phyloP scores from a whole-genome alignment of 1,140 invertebrate genomes.

The Liolophura sinensis region DNA sequence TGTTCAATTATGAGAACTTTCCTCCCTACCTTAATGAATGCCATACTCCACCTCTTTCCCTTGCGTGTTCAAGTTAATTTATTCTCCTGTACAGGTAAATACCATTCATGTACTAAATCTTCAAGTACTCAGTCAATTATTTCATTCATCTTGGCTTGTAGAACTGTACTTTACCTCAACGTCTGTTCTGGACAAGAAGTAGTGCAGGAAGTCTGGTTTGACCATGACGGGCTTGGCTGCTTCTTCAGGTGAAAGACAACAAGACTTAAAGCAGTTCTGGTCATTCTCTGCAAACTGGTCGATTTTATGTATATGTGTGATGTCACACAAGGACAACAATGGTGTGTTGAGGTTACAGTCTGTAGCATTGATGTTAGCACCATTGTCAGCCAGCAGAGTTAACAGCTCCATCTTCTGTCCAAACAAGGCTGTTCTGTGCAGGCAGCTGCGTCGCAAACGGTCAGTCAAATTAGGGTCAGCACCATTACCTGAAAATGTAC shows the following conservation, averaged over 20 bases:
- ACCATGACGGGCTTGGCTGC: conserved; percentile 5
- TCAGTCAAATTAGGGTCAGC: conserved; percentile 42
- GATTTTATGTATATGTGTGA: conserved; percentile 9
- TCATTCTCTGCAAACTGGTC: neutral
- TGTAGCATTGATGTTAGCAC: conserved; percentile 34
- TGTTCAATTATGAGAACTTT: too few relatives aligned
- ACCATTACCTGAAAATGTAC: conserved; percentile 39
- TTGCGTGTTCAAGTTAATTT: too few relatives aligned
- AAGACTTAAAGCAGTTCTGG: too few relatives aligned
- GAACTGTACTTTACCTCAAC: conserved; percentile 25
- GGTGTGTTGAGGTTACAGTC: conserved; percentile 41
- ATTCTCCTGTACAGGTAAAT: too few relatives aligned
- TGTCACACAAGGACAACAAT: conserved; percentile 41
- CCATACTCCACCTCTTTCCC: too few relatives aligned
- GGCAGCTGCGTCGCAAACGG: conserved; percentile 33
- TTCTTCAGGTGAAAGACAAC: too few relatives aligned
- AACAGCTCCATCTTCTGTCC: conserved; percentile 36
- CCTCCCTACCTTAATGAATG: too few relatives aligned
- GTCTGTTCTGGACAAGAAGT: conserved; percentile 31
- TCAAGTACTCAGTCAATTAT: too few relatives aligned
- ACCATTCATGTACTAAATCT: too few relatives aligned
- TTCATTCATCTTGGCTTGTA: too few relatives aligned
- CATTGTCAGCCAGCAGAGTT: conserved; percentile 41
- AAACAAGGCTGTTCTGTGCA: conserved; percentile 34
- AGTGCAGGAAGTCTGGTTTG: conserved; percentile 35